phyloP scores from a whole-genome alignment of 2,113 vertebrate genomes.

The Sceloporus tristichus region DNA sequence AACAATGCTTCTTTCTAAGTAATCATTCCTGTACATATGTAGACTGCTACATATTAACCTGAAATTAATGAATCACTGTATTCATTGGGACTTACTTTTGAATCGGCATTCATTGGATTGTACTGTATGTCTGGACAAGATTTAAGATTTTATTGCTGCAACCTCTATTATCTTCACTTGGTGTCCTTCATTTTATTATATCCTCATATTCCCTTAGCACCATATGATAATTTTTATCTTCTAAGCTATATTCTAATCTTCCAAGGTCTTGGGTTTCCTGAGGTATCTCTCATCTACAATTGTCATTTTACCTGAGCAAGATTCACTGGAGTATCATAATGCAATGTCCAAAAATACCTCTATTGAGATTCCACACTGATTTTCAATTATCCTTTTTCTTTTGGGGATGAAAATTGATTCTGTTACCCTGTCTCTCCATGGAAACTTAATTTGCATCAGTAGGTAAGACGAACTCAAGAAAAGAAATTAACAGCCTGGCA shows the following conservation, averaged over 20 bases:
- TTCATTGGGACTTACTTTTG: background rate
- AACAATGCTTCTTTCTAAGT: too few relatives aligned
- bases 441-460: conserved; percentile 4
- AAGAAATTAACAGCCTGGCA: background rate
- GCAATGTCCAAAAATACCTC: conserved; percentile 5
- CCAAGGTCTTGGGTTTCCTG: background rate
- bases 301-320: background rate
- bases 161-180: background rate
- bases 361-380: background rate
- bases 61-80: background rate
- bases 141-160: background rate
- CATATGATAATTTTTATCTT: background rate
- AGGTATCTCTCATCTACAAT: background rate
- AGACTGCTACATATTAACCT: background rate
- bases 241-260: background rate
- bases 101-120: background rate
- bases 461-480: conserved; percentile 1
- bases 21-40: background rate
- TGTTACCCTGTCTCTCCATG: background rate
- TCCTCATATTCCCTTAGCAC: background rate
- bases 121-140: background rate
- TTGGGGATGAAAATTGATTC: background rate
- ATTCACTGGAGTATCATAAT: background rate
- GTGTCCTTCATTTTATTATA: background rate
- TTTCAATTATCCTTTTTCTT: conserved; percentile 13